A percentile compares a stretch with the other conserved stretches of the same genome.
Evolutionary conservation across 2,888 invertebrate species (phyloP).

Genomic region (Agrotis ipsilon): DNA sequence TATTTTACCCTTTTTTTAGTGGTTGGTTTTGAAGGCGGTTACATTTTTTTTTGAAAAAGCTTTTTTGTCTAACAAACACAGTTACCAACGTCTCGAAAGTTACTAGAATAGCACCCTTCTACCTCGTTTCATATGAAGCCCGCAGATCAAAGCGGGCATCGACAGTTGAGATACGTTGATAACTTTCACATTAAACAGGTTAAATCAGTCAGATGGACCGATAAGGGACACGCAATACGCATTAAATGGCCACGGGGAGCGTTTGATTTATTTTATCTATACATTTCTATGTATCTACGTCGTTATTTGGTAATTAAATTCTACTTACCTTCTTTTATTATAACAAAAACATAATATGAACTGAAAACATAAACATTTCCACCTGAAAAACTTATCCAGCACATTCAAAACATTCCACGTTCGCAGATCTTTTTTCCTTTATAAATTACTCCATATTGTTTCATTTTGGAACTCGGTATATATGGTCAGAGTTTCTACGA

Average conservation of each 20-base stretch:
- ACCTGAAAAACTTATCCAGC: constrained; percentile 41
- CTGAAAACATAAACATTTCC: constrained; percentile 27
- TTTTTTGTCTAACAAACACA: constrained; percentile 1
- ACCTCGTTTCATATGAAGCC: constrained; percentile 70
- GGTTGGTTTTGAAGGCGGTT: too few relatives aligned
- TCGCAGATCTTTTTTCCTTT: constrained; percentile 53
- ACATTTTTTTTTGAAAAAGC: too few relatives aligned
- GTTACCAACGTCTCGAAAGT: constrained; percentile 13
- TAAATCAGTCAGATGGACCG: constrained; percentile 56
- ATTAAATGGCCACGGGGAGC: constrained; percentile 38
- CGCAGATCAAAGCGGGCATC: constrained; percentile 78
- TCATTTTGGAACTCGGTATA: constrained; percentile 57
- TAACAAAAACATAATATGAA: constrained; percentile 4
- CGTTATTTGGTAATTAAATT: constrained; percentile 36
- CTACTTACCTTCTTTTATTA: constrained; percentile 14
- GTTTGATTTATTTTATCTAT: not conserved
- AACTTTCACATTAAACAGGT: constrained; percentile 71
- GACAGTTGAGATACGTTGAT: constrained; percentile 74
- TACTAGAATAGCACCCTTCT: constrained; percentile 65
- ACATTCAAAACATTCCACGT: constrained; percentile 42
- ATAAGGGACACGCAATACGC: constrained; percentile 53
- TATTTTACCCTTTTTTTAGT: too few relatives aligned
- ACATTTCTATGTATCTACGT: constrained; percentile 6
- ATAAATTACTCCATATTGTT: constrained; percentile 63
- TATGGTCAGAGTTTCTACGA: constrained; percentile 82